phyloP scores from a whole-genome alignment of 1,140 invertebrate genomes.

The Drosophila elegans region DNA sequence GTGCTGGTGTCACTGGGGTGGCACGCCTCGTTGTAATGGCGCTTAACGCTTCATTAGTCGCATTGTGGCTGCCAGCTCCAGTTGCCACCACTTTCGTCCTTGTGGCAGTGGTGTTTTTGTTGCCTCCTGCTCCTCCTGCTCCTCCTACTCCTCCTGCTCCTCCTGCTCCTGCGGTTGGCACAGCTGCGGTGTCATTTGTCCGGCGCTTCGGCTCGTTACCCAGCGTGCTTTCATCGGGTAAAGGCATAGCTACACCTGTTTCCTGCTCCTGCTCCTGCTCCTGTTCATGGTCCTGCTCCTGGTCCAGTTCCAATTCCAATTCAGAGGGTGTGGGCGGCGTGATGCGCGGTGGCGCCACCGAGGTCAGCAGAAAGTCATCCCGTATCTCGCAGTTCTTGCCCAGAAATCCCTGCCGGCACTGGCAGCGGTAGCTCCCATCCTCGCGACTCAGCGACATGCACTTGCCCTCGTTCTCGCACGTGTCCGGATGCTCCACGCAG shows the following conservation, averaged over 20 bases:
- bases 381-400: conserved; percentile 87
- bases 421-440: conserved; percentile 90
- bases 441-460: conserved; percentile 91
- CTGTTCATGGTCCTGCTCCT: conserved; percentile 7
- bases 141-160: conserved; percentile 7
- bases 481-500: conserved; percentile 89
- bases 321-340: conserved; percentile 64
- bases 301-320: conserved; percentile 1
- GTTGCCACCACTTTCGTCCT: conserved; percentile 24
- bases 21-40: conserved; percentile 55
- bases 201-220: conserved; percentile 40
- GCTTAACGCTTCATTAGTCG: conserved; percentile 80
- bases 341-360: conserved; percentile 84
- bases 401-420: conserved; percentile 87
- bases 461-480: conserved; percentile 91
- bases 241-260: conserved; percentile 50
- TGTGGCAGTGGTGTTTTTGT: neutral
- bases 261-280: neutral
- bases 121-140: conserved; percentile 10
- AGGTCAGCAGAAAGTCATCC: conserved; percentile 83
- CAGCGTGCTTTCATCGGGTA: conserved; percentile 34
- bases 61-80: conserved; percentile 61
- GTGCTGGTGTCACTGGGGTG: conserved; percentile 4
- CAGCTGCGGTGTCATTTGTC: conserved; percentile 49
- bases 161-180: conserved; percentile 16